Evolutionary conservation across 2,888 invertebrate genomes (phyloP).

Genomic region (Antheraea assamensis): DNA sequence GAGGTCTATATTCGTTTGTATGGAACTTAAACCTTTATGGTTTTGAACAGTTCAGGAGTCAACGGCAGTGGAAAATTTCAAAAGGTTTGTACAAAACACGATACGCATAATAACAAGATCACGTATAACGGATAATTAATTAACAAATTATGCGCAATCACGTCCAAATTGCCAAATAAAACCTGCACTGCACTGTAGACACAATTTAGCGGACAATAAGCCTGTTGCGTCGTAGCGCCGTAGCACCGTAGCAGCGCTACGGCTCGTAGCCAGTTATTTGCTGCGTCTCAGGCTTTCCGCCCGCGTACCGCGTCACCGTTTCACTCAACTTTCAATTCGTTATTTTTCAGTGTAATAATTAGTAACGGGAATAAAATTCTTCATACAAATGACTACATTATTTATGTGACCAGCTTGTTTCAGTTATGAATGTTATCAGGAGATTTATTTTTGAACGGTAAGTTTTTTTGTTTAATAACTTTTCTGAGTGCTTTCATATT

Average conservation of each 20-base stretch:
- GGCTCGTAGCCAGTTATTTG: constrained; percentile 71
- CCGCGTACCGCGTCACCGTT: constrained; percentile 55
- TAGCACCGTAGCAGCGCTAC: constrained; percentile 41
- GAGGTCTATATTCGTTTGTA: too few relatives aligned
- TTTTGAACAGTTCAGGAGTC: too few relatives aligned
- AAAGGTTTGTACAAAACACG: background rate
- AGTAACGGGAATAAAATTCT: constrained; percentile 31
- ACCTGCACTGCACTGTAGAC: background rate
- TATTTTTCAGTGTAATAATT: constrained; percentile 32
- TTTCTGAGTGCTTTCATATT: constrained; percentile 10
- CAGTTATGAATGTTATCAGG: constrained; percentile 47
- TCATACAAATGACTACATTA: constrained; percentile 39
- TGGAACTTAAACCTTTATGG: too few relatives aligned
- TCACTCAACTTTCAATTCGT: constrained; percentile 47
- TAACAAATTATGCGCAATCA: constrained; percentile 6
- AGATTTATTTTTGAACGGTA: constrained; percentile 39
- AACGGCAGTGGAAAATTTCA: background rate
- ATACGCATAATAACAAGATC: background rate
- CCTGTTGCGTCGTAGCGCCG: constrained; percentile 69
- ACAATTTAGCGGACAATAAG: constrained; percentile 29
- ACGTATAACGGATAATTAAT: background rate
- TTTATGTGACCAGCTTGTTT: constrained; percentile 39
- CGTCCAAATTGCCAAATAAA: constrained; percentile 1
- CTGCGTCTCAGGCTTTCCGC: constrained; percentile 65
- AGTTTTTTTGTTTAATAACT: constrained; percentile 35